These are phyloP conservation scores for Oreocharis arfaki DNA, from an alignment of 2,113 vertebrate species.

Conservation along the genomic window DNA sequence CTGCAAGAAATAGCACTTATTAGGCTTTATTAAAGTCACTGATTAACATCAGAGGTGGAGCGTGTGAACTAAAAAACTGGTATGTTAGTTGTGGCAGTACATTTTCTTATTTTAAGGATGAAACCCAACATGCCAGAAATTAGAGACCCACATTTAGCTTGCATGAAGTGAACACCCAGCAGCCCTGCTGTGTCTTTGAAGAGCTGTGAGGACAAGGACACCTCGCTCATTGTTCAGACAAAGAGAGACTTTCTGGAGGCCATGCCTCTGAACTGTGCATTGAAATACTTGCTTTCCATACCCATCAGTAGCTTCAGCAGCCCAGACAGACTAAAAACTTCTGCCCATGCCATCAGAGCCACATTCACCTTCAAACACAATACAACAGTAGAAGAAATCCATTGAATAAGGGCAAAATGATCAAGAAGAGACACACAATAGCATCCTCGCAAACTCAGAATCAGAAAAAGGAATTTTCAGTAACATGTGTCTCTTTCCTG, in stretches of 20 bases:
- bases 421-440: neutral
- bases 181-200: neutral
- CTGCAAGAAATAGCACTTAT: neutral
- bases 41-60: neutral
- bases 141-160: neutral
- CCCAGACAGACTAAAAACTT: neutral
- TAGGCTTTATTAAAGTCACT: neutral
- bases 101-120: neutral
- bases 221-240: neutral
- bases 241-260: neutral
- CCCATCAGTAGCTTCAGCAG: neutral
- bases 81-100: neutral
- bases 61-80: neutral
- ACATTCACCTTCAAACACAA: neutral
- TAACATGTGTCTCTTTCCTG: neutral
- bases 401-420: neutral
- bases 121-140: neutral
- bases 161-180: neutral
- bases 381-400: neutral
- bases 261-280: neutral
- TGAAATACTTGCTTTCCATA: neutral
- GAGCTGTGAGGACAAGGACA: neutral
- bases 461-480: neutral
- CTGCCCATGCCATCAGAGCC: neutral
- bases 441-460: fast-evolving